A percentile compares a stretch with the other conserved stretches of the same genome.
These are phyloP conservation scores for Diploscapter pachys DNA, from an alignment of 1,140 invertebrate species.

Conservation along the genomic window DNA sequence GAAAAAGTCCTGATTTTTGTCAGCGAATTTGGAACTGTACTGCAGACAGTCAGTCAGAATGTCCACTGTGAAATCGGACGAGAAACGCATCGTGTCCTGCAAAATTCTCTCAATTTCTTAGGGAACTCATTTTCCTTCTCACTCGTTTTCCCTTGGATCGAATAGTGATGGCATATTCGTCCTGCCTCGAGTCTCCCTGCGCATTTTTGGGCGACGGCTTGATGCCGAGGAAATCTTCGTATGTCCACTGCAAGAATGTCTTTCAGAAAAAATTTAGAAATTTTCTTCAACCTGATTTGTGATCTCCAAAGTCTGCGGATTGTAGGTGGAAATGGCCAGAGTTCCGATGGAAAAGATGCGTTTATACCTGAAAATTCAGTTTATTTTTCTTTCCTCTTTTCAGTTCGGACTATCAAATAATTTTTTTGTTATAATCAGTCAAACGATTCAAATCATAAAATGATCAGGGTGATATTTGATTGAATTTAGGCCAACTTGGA, in stretches of 20 bases:
- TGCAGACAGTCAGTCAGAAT: slow-evolving; percentile 87
- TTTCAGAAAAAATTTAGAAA: slow-evolving; percentile 65
- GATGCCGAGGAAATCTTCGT: slow-evolving; percentile 64
- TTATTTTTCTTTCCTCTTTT: no score
- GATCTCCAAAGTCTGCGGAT: slow-evolving; percentile 84
- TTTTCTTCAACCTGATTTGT: slow-evolving; percentile 85
- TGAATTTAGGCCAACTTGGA: no score
- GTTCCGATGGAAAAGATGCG: slow-evolving; percentile 94
- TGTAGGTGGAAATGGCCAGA: slow-evolving; percentile 91
- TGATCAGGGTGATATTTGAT: no score
- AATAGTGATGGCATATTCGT: no score
- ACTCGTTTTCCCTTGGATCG: slow-evolving; percentile 20
- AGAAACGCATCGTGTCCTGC: slow-evolving; percentile 89
- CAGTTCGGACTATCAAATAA: no score
- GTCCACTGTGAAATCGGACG: slow-evolving; percentile 87
- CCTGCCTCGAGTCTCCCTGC: not conserved
- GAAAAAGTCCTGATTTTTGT: slow-evolving; percentile 40
- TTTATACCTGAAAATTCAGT: slow-evolving; percentile 74
- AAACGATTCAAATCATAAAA: no score
- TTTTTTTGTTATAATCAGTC: no score
- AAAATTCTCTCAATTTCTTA: slow-evolving; percentile 62
- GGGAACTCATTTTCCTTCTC: not conserved
- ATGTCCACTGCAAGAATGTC: slow-evolving; percentile 62
- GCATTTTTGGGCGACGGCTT: slow-evolving; percentile 55
- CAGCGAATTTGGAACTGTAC: slow-evolving; percentile 60